Percentiles rank a stretch among this genome's conserved stretches.
Conservation (phyloP, 1,140 invertebrate genomes). For the Zaprionus ornatus region DNA sequence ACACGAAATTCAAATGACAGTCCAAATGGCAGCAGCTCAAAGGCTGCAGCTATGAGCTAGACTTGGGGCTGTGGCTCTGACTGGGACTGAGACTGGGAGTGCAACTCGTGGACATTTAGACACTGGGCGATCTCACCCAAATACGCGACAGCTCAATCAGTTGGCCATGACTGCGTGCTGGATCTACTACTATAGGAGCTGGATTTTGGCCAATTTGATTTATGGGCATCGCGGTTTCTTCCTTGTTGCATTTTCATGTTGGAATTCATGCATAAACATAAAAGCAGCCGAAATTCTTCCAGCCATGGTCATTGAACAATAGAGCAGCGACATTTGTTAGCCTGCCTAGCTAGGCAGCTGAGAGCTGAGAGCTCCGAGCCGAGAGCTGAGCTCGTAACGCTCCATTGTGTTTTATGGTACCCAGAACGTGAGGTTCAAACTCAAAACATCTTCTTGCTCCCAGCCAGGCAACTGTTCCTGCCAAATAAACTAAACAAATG, state of each 20-base stretch:
- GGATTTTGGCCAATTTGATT: constrained; percentile 71
- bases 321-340: constrained; percentile 48
- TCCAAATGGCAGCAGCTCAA: constrained; percentile 38
- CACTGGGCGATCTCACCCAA: constrained; percentile 74
- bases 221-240: constrained; percentile 63
- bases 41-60: neutral
- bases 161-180: constrained; percentile 77
- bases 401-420: constrained; percentile 78
- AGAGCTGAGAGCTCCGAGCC: neutral
- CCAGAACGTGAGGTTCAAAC: constrained; percentile 74
- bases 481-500: constrained; percentile 38
- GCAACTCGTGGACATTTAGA: constrained; percentile 43
- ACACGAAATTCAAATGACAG: constrained; percentile 58
- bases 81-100: neutral
- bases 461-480: neutral
- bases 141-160: constrained; percentile 80
- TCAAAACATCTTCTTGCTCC: constrained; percentile 59
- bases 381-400: constrained; percentile 41
- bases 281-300: constrained; percentile 74
- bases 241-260: constrained; percentile 78
- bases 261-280: constrained; percentile 81
- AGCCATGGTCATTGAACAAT: constrained; percentile 66
- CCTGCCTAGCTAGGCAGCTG: neutral
- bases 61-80: neutral
- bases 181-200: constrained; percentile 26